Percentiles rank a stretch among this genome's conserved stretches.
Conservation (phyloP, 2,113 vertebrate species). For the Panthera uncia region DNA sequence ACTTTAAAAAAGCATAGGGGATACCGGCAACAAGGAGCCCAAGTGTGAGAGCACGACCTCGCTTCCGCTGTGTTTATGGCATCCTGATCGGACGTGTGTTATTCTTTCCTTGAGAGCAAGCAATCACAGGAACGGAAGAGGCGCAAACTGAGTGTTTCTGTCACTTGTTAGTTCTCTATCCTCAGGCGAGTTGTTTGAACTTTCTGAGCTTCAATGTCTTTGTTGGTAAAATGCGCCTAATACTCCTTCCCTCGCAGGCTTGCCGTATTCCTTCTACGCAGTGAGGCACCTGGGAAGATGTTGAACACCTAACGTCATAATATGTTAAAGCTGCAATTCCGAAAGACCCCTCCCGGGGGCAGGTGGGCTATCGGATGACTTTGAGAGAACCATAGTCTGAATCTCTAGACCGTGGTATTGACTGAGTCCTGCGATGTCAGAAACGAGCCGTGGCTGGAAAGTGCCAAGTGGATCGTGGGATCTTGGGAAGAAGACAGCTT, state of each 20-base stretch:
- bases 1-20: not conserved
- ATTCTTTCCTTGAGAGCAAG: not conserved
- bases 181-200: not conserved
- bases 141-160: not conserved
- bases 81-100: not conserved
- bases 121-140: not conserved
- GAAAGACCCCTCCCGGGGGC: not conserved
- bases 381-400: not conserved
- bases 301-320: too few species aligned
- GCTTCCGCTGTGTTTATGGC: not conserved
- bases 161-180: not conserved
- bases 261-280: not conserved
- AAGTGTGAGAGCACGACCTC: accelerated
- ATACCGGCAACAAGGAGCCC: not conserved
- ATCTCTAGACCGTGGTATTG: not conserved
- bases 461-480: not conserved
- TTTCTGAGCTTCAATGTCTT: not conserved
- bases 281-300: not conserved
- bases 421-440: not conserved
- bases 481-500: not conserved
- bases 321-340: not conserved
- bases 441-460: not conserved
- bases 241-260: not conserved
- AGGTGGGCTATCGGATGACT: not conserved
- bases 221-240: not conserved